Conservation (phyloP, 2,888 invertebrate genomes). For the Anoncus sp. region DNA sequence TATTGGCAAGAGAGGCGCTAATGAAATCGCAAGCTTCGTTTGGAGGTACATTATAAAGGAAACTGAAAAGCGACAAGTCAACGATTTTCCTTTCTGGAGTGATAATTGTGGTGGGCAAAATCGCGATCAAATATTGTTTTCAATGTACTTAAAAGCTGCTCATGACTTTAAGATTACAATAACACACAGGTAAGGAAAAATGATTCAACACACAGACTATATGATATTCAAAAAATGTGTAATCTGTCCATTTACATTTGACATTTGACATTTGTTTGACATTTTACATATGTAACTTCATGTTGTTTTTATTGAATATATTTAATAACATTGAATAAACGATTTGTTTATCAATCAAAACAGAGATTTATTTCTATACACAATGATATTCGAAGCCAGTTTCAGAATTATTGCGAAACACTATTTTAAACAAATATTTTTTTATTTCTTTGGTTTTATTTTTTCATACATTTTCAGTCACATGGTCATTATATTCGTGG, state of each 20-base stretch:
- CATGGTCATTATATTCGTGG: no score
- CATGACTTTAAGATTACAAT: constrained; percentile 16
- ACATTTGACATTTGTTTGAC: no score
- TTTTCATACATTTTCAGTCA: no score
- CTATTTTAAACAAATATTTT: no score
- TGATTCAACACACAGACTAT: background rate
- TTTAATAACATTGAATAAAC: no score
- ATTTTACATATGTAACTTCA: no score
- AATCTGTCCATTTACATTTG: background rate
- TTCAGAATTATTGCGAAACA: no score
- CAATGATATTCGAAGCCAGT: no score
- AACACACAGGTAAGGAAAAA: constrained; percentile 38
- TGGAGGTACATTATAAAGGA: constrained; percentile 10
- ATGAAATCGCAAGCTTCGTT: constrained; percentile 35
- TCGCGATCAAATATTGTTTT: constrained; percentile 16
- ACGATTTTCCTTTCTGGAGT: constrained; percentile 27
- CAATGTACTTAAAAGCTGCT: constrained; percentile 29
- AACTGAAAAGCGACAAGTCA: constrained; percentile 12
- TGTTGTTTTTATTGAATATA: no score
- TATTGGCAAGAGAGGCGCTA: constrained; percentile 31
- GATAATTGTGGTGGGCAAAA: constrained; percentile 42
- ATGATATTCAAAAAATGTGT: background rate
- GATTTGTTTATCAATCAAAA: no score
- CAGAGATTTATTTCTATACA: no score
- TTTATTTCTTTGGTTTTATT: no score